Evolutionary conservation across 2,797 vertebrate species (phyloP), one percentile per base, ranked within the genome.

Genomic region (Myotis pilosus): DNA sequence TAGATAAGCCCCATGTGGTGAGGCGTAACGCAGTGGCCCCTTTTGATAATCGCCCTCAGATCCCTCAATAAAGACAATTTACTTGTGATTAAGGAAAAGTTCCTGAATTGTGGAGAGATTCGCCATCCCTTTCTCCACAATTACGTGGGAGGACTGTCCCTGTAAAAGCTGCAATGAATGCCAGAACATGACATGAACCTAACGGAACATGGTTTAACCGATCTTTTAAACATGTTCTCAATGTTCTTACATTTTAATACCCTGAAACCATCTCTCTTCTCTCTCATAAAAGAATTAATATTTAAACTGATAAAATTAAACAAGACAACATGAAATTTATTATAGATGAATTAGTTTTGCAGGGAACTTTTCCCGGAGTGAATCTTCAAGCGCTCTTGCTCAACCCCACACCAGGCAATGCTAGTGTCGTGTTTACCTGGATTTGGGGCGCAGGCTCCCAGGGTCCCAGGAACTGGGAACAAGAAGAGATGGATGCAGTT

Each of bases 391-490:
- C 0, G 47, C 7, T 51, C 66, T 66, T 64, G 20, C 68, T 49
- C 23, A 6, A 19, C 8, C 72, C 44, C 64, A n/a, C 1, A 1
- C 25, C 1, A 10, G 72, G 68, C 5, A 8, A 68, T 19, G 33
- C 33, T 3, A 4, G 5, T 1, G 20, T 25, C 1, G 4, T 9
- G 28, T 33, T 30, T 19, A 2, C 2, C n/a, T 5, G 64, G 3
- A 79, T 7, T 25, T 1, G 16, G 72, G 78, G 25, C 8, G 2
- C 19, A 11, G n/a, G 3, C 36, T 8, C 51, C 7, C 1, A 19
- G 53, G 20, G 8, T 44, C 19, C 71, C 20, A 1, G 38, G 76
- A 25, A 10, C 23, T 28, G 38, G 49, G 25, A 57, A 10, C 2
- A 11, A 64, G 57, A 55, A 64, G 28, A 55, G 72, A 23, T 53